These are phyloP conservation scores for Trachemys scripta DNA, from an alignment of 2,113 vertebrate species.

Conservation along the genomic window DNA sequence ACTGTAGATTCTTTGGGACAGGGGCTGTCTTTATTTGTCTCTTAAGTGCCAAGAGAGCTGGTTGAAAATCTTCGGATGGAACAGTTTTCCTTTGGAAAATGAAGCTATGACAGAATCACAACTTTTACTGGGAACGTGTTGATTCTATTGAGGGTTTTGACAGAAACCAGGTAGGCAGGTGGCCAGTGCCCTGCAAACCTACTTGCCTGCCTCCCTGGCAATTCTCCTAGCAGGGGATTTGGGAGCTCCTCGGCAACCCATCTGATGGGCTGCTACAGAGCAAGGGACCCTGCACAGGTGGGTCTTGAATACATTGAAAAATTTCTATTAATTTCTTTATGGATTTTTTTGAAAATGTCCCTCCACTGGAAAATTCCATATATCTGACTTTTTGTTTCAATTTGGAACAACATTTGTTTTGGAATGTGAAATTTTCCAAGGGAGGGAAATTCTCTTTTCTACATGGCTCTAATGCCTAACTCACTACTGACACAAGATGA, in stretches of 20 bases:
- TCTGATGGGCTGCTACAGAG: neutral
- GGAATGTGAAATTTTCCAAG: neutral
- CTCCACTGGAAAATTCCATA: neutral
- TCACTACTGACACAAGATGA: neutral
- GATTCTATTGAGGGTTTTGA: neutral
- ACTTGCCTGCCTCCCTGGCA: neutral
- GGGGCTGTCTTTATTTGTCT: neutral
- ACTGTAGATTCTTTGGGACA: neutral
- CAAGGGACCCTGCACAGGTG: neutral
- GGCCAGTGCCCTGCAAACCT: no score
- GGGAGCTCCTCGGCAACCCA: neutral
- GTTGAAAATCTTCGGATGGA: neutral
- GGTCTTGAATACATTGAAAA: fast-evolving
- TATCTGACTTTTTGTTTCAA: neutral
- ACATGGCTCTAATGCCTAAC: neutral
- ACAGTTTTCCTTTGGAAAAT: neutral
- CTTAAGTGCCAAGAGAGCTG: neutral
- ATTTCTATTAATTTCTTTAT: neutral
- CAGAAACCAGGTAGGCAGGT: neutral
- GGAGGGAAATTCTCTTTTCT: neutral
- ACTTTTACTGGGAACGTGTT: neutral
- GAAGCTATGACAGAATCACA: neutral
- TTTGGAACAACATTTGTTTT: neutral
- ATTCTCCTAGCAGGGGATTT: neutral
- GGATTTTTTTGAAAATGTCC: neutral